Evolutionary conservation across 2,113 vertebrate species (phyloP), one percentile per base, ranked within the genome.

Genomic region (Lepisosteus oculatus): DNA sequence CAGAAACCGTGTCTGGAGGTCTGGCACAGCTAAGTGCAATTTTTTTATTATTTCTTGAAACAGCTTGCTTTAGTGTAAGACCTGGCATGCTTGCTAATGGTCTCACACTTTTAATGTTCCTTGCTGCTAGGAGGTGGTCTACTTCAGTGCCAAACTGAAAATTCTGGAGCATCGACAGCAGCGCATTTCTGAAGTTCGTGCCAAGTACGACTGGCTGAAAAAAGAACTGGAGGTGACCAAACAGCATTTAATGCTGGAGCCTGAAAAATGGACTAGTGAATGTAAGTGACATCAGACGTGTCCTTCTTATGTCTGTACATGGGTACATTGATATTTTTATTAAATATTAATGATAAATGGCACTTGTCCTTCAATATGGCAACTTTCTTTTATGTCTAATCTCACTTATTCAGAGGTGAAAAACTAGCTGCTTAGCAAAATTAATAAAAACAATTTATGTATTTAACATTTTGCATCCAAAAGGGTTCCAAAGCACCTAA

Each of bases 151-250:
- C 29, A 99, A 95, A 73, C 89, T 97, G 81, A 95, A 95, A 70
- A 92, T 95, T 71, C 79, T 97, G 87, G 97, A 98, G 79, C 89
- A 98, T 65, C 94, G 97, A 75, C 97, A 98, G 87, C 97, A 98
- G 89, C 90, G 95, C 64, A 98, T 98, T 65, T 92, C 92, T 2
- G 97, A 99, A 84, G 92, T 99, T 75, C 91, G 93, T 73, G 95
- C 95, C 81, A 97, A 94, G 84, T 98, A 99, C 0, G 94, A 98
- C 78, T 93, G 95, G 93, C 89, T 99, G 87, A 97, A 94, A 93
- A 95, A 94, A 78, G 97, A 99, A 85, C 89, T 99, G 89, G 95
- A 98, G 74, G 90, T 91, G 69, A 98, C 97, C 79, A 99, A 99
- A 69, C 96, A 97, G 81, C 88, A 96, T 75, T 85, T 99, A 81